These are phyloP conservation scores for Nannobrachium achirus DNA, from an alignment of 2,113 vertebrate species.

Conservation along the genomic window DNA sequence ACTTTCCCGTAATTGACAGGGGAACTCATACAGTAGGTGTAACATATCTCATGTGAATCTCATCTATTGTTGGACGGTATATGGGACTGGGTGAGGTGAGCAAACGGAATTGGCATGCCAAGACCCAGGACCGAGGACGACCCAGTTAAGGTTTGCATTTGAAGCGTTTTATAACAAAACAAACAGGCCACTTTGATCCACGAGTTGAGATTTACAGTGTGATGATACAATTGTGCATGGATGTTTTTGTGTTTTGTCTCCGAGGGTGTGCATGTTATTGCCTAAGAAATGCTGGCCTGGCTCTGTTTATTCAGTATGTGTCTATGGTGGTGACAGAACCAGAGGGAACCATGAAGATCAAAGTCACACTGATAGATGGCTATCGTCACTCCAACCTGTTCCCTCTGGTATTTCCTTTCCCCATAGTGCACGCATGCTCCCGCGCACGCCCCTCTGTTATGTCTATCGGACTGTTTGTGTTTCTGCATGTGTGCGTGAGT, in stretches of 20 bases:
- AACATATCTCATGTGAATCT: background rate
- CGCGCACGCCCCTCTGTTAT: slow-evolving; percentile 17
- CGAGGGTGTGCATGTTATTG: slow-evolving; percentile 34
- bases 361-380: slow-evolving; percentile 72
- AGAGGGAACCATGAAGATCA: slow-evolving; percentile 58
- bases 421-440: slow-evolving; percentile 24
- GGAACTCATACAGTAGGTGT: slow-evolving; percentile 5
- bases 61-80: slow-evolving; percentile 28
- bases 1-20: slow-evolving; percentile 16
- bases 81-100: background rate
- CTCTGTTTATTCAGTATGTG: slow-evolving; percentile 41
- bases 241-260: slow-evolving; percentile 17
- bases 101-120: slow-evolving; percentile 6
- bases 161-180: slow-evolving; percentile 17
- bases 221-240: slow-evolving; percentile 12
- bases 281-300: slow-evolving; percentile 46
- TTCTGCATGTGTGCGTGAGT: slow-evolving; percentile 11
- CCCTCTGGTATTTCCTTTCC: slow-evolving; percentile 74
- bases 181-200: background rate
- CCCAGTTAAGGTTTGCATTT: slow-evolving; percentile 8
- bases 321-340: slow-evolving; percentile 59
- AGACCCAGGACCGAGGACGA: slow-evolving; percentile 1
- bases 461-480: slow-evolving; percentile 18
- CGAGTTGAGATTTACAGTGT: slow-evolving; percentile 3
- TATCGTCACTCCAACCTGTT: slow-evolving; percentile 80